Percentiles rank a stretch among this genome's conserved stretches.
Evolutionary conservation across 2,797 vertebrate genomes (phyloP).

Genomic region (Anomalospiza imberbis): DNA sequence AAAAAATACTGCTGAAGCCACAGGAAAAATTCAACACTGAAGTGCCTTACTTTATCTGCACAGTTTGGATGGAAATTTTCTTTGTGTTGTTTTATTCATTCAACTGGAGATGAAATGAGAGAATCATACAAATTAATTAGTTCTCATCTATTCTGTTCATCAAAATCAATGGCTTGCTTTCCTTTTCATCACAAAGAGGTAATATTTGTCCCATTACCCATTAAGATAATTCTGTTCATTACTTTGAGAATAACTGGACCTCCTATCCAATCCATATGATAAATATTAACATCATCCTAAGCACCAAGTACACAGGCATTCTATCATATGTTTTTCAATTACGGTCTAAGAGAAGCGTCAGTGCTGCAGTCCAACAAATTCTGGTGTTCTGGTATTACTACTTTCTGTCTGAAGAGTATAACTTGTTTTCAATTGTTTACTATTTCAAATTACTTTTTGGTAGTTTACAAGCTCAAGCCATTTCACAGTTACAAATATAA

Average conservation of each 20-base stretch:
- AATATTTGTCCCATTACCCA: not conserved
- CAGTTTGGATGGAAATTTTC: not conserved
- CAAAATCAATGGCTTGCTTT: not conserved
- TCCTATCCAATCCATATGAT: not conserved
- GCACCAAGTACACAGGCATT: not conserved
- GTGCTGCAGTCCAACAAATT: not conserved
- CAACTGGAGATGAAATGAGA: not conserved
- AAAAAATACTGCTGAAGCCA: not conserved
- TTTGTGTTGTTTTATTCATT: not conserved
- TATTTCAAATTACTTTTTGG: not conserved
- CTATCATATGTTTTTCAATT: not conserved
- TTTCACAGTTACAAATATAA: not conserved
- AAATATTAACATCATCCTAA: constrained; percentile 5
- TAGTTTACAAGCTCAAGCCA: not conserved
- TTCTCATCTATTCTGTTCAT: not conserved
- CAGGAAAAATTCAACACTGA: not conserved
- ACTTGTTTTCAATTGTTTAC: not conserved
- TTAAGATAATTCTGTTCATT: not conserved
- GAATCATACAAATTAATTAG: not conserved
- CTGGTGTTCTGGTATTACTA: not conserved
- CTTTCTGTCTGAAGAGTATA: not conserved
- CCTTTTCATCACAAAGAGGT: not conserved
- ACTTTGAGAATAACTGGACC: not conserved
- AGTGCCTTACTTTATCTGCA: not conserved
- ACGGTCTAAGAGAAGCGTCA: not conserved